A percentile compares a stretch with the other conserved stretches of the same genome.
phyloP scores from a whole-genome alignment of 2,797 vertebrate genomes.

The Tachyglossus aculeatus region DNA sequence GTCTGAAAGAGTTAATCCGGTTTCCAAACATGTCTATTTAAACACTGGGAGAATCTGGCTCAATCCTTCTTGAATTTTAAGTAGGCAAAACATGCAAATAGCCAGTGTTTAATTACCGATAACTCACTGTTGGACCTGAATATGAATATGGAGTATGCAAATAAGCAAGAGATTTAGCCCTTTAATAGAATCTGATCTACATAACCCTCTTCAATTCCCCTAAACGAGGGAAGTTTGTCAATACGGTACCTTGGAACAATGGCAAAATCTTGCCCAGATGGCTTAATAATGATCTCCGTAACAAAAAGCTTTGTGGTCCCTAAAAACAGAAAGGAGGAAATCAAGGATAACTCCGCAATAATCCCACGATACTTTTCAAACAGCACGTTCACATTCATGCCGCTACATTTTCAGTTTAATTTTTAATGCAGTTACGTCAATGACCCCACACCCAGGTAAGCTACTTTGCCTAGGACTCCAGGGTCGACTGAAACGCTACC shows the following conservation, averaged over 20 bases:
- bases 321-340: conserved; percentile 57
- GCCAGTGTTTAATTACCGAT: conserved; percentile 8
- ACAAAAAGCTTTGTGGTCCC: conserved; percentile 74
- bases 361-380: background rate
- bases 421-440: background rate
- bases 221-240: no score
- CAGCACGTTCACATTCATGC: conserved; percentile 6
- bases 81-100: conserved; percentile 7
- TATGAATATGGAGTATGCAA: no score
- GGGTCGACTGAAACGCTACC: no score
- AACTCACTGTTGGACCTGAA: background rate
- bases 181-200: no score
- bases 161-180: no score
- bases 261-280: conserved; percentile 58
- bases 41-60: conserved; percentile 6
- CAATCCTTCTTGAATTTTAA: background rate
- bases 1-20: no score
- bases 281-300: conserved; percentile 72
- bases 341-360: background rate
- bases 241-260: conserved; percentile 74
- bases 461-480: no score
- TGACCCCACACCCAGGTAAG: no score
- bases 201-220: no score
- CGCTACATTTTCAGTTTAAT: background rate
- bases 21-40: no score